A percentile compares a stretch with the other conserved stretches of the same genome.
Evolutionary conservation across 2,888 invertebrate genomes (phyloP).

Genomic region (Drosophila atroscutellata): DNA sequence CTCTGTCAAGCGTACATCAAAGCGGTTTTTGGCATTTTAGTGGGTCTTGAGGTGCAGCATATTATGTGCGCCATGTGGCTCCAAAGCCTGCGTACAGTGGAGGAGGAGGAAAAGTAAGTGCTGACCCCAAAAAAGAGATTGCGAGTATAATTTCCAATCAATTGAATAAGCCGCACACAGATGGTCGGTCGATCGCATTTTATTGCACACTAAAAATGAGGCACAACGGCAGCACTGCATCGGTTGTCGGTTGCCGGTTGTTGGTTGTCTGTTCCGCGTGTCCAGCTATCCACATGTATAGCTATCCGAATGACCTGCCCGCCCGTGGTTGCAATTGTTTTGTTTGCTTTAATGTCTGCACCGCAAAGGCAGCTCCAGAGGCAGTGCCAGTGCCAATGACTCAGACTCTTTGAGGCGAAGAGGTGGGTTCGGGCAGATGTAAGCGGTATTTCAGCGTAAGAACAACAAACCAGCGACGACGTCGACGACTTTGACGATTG

Average conservation of each 20-base stretch:
- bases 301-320: conserved; percentile 45
- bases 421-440: conserved; percentile 4
- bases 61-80: conserved; percentile 69
- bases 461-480: conserved; percentile 56
- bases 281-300: conserved; percentile 18
- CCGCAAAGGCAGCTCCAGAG: conserved; percentile 39
- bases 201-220: conserved; percentile 76
- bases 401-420: not conserved
- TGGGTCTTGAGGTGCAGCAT: conserved; percentile 52
- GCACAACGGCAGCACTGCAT: conserved; percentile 33
- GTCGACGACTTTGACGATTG: conserved; percentile 50
- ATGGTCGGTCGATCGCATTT: conserved; percentile 58
- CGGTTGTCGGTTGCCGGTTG: not conserved
- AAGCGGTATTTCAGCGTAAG: conserved; percentile 16
- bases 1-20: conserved; percentile 66
- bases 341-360: conserved; percentile 72
- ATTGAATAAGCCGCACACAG: conserved; percentile 69
- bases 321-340: conserved; percentile 60
- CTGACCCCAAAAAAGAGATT: conserved; percentile 58
- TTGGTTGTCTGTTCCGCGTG: conserved; percentile 23
- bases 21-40: conserved; percentile 49
- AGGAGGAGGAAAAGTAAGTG: conserved; percentile 10
- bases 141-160: conserved; percentile 76
- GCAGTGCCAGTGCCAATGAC: conserved; percentile 11
- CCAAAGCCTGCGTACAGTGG: conserved; percentile 15